Base-by-base conservation (phyloP, 1,140 invertebrate genomes). In the Zaprionus gabonicus region DNA sequence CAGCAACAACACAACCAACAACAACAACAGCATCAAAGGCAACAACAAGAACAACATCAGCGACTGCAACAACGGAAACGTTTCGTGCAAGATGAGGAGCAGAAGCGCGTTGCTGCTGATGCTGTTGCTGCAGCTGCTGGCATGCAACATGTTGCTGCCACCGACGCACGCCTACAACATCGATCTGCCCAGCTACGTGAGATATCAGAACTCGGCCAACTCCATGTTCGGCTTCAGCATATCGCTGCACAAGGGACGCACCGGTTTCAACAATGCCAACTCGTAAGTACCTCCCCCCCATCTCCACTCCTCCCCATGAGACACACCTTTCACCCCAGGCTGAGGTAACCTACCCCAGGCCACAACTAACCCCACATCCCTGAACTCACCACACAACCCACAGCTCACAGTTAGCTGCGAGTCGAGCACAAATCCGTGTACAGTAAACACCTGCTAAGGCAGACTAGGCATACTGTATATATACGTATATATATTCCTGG, bases 141-240 rank as follows among this genome's bases (percentile, higher is more conserved):
- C 36, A 27, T 4, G 53, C 51, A 41, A n/a, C 38, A 44, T 44
- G 49, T 51, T 79, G 71, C 71, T 46, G 15, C 63, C 17, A 15
- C 10, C 10, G 15, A 69, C 59, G 17, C 60, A 57, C 62, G 66
- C 67, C 76, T 93, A 92, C 51, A 93, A 93, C 75, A 86, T 93
- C 72, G 92, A 93, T 77, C 81, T 92, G 80, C 85, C 88, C 67
- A 93, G 91, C 20, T 93, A 93, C 59, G 82, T 88, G 15, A 72
- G 86, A 34, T 91, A 91, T 78, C 78, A 76, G 17, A 86, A 92
- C 27, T 70, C 82, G 53, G 56, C 51, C 59, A 91, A 82, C 27
- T 78, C 92, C 25, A 93, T 93, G 92, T 93, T 93, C 51, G 92
- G 92, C 23, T 93, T 93, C 44, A 93, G 92, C 79, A 92, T 93